phyloP scores from a whole-genome alignment of 2,888 invertebrate species.

The Anarsia innoxiella region DNA sequence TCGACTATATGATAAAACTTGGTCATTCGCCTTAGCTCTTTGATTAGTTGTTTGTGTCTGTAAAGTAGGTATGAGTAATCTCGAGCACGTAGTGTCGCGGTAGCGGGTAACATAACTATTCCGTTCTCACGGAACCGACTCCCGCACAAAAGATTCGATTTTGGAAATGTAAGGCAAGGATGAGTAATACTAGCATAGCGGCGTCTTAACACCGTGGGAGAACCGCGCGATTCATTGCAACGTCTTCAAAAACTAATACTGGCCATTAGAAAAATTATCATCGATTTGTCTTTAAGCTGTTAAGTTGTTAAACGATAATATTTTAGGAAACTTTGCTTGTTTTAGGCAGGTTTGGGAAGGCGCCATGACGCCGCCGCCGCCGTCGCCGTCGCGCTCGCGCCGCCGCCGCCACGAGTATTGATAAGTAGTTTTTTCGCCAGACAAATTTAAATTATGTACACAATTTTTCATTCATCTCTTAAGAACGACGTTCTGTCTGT shows the following conservation, averaged over 20 bases:
- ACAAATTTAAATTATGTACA: slow-evolving; percentile 29
- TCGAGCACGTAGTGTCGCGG: slow-evolving; percentile 11
- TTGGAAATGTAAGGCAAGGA: slow-evolving; percentile 69
- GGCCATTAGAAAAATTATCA: slow-evolving; percentile 31
- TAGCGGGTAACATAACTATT: slow-evolving; percentile 42
- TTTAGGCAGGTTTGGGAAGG: slow-evolving; percentile 34
- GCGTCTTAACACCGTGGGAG: slow-evolving; percentile 60
- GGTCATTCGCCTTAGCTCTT: no score
- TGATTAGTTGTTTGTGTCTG: no score
- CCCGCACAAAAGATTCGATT: slow-evolving; percentile 67
- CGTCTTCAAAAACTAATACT: slow-evolving; percentile 32
- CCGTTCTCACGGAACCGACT: slow-evolving; percentile 64
- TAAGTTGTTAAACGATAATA: slow-evolving; percentile 30
- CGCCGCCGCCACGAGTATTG: slow-evolving; percentile 8
- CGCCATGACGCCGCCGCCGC: slow-evolving; percentile 22
- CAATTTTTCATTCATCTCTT: slow-evolving; percentile 43
- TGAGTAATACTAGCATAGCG: slow-evolving; percentile 54
- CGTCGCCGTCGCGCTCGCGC: no score
- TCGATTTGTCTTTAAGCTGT: slow-evolving; percentile 33
- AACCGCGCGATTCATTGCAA: slow-evolving; percentile 35
- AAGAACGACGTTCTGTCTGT: slow-evolving; percentile 31
- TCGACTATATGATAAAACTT: no score
- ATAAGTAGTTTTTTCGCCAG: slow-evolving; percentile 16
- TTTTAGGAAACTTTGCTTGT: slow-evolving; percentile 28
- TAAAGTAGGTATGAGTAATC: slow-evolving; percentile 32